These are phyloP conservation scores for Mastomys coucha DNA, from an alignment of 2,113 vertebrate genomes.

Conservation along the genomic window DNA sequence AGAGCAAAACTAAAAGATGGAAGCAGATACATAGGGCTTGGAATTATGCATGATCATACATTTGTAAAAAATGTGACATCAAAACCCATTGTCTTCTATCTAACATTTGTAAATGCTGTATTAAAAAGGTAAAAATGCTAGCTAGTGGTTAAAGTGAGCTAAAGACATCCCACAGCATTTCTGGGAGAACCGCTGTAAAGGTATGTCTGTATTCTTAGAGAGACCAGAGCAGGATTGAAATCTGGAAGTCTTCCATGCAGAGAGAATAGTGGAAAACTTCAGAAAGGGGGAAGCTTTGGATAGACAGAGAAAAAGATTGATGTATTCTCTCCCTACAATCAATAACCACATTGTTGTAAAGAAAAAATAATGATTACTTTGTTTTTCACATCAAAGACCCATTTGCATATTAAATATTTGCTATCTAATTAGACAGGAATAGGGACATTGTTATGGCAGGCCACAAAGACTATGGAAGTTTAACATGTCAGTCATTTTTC, in stretches of 20 bases:
- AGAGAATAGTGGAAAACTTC: neutral
- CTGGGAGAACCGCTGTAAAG: neutral
- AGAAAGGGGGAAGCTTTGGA: neutral
- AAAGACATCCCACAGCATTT: neutral
- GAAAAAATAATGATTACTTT: conserved; percentile 85
- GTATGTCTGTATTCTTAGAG: neutral
- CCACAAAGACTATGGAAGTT: neutral
- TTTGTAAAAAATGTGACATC: neutral
- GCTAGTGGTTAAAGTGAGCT: neutral
- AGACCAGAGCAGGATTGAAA: neutral
- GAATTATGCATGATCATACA: neutral
- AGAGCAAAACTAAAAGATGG: neutral
- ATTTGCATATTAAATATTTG: conserved; percentile 83
- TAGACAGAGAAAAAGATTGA: rapidly evolving
- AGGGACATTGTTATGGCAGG: too few species aligned
- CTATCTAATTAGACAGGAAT: conserved; percentile 73
- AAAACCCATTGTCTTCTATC: neutral
- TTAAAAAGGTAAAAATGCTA: neutral
- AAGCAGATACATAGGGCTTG: neutral
- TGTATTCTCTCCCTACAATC: conserved; percentile 72
- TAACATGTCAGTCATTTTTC: neutral
- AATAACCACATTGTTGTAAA: conserved; percentile 81
- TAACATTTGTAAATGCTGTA: too few species aligned
- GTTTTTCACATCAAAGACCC: conserved; percentile 81
- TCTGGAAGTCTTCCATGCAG: neutral